Evolutionary conservation across 2,113 vertebrate genomes (phyloP).

Genomic region (Callocephalon fimbriatum): DNA sequence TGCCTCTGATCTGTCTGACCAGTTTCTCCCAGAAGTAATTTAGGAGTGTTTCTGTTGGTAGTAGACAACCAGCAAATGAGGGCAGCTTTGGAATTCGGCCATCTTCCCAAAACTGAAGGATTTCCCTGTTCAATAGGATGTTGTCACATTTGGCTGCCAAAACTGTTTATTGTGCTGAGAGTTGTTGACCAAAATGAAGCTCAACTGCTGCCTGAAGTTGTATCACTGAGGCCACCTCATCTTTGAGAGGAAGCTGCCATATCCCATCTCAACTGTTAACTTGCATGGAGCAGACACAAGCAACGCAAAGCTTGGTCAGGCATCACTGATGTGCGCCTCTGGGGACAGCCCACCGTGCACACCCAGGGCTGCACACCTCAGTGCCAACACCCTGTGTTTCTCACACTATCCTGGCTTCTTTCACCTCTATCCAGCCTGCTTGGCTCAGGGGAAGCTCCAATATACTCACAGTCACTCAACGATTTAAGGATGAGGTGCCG

Average conservation of each 20-base stretch:
- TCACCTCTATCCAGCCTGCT: background rate
- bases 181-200: background rate
- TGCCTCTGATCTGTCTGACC: slow-evolving; percentile 46
- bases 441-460: background rate
- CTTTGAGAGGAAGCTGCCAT: background rate
- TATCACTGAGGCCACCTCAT: background rate
- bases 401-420: background rate
- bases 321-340: background rate
- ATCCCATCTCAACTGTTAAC: background rate
- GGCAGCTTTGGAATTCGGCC: slow-evolving; percentile 13
- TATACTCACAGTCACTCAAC: background rate
- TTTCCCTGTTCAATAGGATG: slow-evolving; percentile 6
- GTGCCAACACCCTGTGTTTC: background rate
- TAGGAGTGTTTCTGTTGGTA: background rate
- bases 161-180: background rate
- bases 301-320: background rate
- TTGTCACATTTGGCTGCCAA: slow-evolving; percentile 20
- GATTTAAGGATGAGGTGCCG: background rate
- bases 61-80: background rate
- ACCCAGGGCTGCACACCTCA: background rate
- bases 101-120: background rate
- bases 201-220: background rate
- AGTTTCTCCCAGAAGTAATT: slow-evolving; percentile 45
- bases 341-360: background rate
- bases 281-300: background rate